Conservation (phyloP, 23 tunicate genomes). For the Trididemnum miniatum region DNA sequence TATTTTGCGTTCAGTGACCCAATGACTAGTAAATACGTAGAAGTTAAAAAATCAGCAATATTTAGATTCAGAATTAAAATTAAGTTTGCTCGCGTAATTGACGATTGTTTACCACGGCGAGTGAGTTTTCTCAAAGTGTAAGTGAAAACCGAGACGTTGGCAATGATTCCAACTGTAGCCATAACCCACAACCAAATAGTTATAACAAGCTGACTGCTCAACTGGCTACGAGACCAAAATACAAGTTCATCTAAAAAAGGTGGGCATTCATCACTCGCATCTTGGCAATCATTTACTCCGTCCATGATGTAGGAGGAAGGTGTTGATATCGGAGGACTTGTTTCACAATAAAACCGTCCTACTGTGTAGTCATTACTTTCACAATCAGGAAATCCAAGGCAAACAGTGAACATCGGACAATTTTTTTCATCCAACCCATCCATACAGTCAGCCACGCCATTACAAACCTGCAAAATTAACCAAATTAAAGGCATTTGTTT, state of each 20-base stretch:
- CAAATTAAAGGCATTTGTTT: no score
- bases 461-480: slow-evolving; percentile 39
- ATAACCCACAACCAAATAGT: slow-evolving; percentile 42
- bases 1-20: slow-evolving; percentile 25
- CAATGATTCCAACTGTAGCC: slow-evolving; percentile 22
- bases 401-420: slow-evolving; percentile 5
- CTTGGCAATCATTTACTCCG: slow-evolving; percentile 58
- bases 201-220: slow-evolving; percentile 10
- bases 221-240: slow-evolving; percentile 17
- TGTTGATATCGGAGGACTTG: slow-evolving; percentile 18
- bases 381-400: background rate
- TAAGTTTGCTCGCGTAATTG: slow-evolving; percentile 20
- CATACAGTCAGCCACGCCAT: slow-evolving; percentile 48
- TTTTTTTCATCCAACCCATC: slow-evolving; percentile 55
- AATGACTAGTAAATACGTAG: slow-evolving; percentile 51
- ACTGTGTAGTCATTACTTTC: background rate
- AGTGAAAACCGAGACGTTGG: slow-evolving; percentile 32
- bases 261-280: slow-evolving; percentile 74
- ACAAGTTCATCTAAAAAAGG: slow-evolving; percentile 4
- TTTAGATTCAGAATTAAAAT: slow-evolving; percentile 57
- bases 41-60: slow-evolving; percentile 59
- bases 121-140: slow-evolving; percentile 11
- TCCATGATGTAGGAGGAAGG: slow-evolving; percentile 47
- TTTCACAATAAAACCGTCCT: slow-evolving; percentile 41
- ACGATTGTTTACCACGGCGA: background rate